Percentiles rank a stretch among this genome's conserved stretches.
Evolutionary conservation across 2,113 vertebrate species (phyloP).

Genomic region (Ranitomeya variabilis): DNA sequence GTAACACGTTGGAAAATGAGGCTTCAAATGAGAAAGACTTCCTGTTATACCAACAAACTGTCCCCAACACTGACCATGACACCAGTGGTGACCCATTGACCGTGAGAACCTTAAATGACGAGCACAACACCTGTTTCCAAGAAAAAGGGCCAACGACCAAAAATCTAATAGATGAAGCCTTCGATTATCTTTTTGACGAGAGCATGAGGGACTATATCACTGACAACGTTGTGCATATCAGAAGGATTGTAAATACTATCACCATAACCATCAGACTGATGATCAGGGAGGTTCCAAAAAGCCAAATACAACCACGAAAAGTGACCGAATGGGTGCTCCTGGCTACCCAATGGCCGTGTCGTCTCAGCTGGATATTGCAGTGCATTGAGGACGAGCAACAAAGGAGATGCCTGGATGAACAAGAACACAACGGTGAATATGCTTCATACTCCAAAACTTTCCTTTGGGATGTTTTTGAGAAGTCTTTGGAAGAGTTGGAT

Average conservation of each 20-base stretch:
- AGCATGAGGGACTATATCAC: slow-evolving; percentile 67
- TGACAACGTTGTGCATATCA: slow-evolving; percentile 77
- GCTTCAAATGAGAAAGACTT: neutral
- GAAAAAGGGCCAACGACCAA: slow-evolving; percentile 54
- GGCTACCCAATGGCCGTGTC: slow-evolving; percentile 80
- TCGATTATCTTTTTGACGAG: slow-evolving; percentile 32
- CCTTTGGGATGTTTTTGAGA: slow-evolving; percentile 75
- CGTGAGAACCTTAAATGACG: neutral
- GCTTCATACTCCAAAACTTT: neutral
- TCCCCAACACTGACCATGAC: neutral
- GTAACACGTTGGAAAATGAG: neutral
- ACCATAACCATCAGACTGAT: slow-evolving; percentile 73
- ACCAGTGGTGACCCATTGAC: neutral
- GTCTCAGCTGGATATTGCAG: slow-evolving; percentile 82
- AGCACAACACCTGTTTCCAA: too few species aligned
- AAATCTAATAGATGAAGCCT: slow-evolving; percentile 45
- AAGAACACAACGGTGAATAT: slow-evolving; percentile 52
- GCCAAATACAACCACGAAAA: slow-evolving; percentile 62
- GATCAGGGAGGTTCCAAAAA: slow-evolving; percentile 59
- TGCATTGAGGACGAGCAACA: slow-evolving; percentile 78
- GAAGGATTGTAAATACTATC: slow-evolving; percentile 75
- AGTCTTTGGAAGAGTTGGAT: slow-evolving; percentile 71
- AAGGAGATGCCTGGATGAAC: slow-evolving; percentile 53
- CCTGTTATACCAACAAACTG: neutral
- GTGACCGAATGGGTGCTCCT: slow-evolving; percentile 78